phyloP scores from a whole-genome alignment of 2,888 invertebrate genomes.

The Coelinius sp. region DNA sequence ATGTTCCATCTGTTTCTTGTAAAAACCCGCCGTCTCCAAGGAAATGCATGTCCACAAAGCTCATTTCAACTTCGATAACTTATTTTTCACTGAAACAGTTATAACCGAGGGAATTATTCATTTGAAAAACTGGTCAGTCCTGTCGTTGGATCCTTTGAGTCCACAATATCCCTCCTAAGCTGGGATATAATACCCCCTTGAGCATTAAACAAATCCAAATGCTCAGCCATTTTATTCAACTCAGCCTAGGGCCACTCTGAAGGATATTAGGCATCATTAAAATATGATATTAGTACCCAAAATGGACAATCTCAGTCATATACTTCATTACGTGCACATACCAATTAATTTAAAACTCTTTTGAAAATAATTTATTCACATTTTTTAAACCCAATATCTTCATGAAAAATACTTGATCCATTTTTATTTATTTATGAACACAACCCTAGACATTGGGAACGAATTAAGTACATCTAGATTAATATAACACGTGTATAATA shows the following conservation, averaged over 20 bases:
- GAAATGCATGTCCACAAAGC: background rate
- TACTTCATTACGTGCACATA: too few relatives aligned
- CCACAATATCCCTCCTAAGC: background rate
- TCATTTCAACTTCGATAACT: background rate
- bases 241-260: background rate
- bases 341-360: too few relatives aligned
- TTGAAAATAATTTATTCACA: too few relatives aligned
- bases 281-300: background rate
- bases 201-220: background rate
- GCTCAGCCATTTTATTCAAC: background rate
- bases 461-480: background rate
- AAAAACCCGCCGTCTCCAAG: background rate
- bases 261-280: background rate
- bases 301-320: background rate
- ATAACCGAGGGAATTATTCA: background rate
- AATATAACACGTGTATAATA: background rate
- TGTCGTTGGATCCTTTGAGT: background rate
- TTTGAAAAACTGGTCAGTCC: constrained; percentile 1
- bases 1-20: constrained; percentile 15
- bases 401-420: too few relatives aligned
- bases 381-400: too few relatives aligned
- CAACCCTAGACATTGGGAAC: too few relatives aligned
- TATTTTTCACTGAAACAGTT: background rate
- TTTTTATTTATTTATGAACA: too few relatives aligned
- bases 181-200: background rate